phyloP scores from a whole-genome alignment of 2,888 invertebrate species.

The Lordiphosa andalusiaca region DNA sequence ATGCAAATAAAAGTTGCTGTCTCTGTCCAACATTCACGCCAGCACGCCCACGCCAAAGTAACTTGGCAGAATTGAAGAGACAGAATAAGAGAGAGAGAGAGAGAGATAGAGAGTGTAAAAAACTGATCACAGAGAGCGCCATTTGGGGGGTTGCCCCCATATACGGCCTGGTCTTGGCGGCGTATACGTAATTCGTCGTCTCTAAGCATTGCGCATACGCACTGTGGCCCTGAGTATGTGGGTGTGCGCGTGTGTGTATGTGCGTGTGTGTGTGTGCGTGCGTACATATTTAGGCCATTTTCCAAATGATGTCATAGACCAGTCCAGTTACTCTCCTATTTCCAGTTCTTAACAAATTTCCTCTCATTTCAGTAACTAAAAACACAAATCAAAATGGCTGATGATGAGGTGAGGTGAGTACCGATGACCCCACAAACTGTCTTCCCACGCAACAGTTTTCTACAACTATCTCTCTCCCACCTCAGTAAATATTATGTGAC shows the following conservation, averaged over 20 bases:
- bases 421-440: constrained; percentile 21
- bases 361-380: constrained; percentile 71
- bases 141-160: constrained; percentile 40
- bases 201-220: constrained; percentile 65
- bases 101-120: constrained; percentile 8
- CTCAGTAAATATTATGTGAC: too few species aligned
- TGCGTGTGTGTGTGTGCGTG: not conserved
- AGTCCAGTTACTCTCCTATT: constrained; percentile 19
- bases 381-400: constrained; percentile 88
- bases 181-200: constrained; percentile 62
- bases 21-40: constrained; percentile 11
- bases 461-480: too few species aligned
- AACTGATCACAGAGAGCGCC: constrained; percentile 7
- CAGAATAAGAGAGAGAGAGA: constrained; percentile 7
- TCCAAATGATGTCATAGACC: constrained; percentile 37
- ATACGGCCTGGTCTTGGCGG: constrained; percentile 53
- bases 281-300: constrained; percentile 15
- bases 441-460: too few species aligned
- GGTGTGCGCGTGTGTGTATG: constrained; percentile 3
- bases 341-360: constrained; percentile 27
- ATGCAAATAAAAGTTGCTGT: constrained; percentile 7
- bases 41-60: constrained; percentile 41
- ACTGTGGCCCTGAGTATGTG: constrained; percentile 25
- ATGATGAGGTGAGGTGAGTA: constrained; percentile 96
- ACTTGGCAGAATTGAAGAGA: constrained; percentile 15